phyloP scores from a whole-genome alignment of 2,113 vertebrate species.

The Bos javanicus region DNA sequence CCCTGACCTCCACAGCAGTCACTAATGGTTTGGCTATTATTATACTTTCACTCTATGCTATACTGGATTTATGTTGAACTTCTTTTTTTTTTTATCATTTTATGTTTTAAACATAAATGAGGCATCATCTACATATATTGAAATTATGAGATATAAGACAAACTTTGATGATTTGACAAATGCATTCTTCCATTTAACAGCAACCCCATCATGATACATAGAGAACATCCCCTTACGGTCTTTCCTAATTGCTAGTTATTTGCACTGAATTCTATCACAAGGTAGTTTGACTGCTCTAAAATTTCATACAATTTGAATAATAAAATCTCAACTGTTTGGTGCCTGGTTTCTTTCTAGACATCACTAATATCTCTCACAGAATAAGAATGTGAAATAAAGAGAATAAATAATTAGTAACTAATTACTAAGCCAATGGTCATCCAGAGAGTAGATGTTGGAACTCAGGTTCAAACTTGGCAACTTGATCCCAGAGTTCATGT shows the following conservation, averaged over 20 bases:
- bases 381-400: neutral
- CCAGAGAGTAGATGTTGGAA: neutral
- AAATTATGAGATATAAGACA: neutral
- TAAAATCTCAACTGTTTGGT: neutral
- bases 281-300: neutral
- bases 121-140: neutral
- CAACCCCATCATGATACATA: fast-evolving
- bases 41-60: neutral
- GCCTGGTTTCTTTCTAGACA: neutral
- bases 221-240: fast-evolving
- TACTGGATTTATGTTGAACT: neutral
- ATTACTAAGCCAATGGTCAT: neutral
- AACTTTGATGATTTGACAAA: neutral
- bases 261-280: neutral
- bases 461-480: neutral
- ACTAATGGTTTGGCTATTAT: neutral
- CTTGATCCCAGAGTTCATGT: neutral
- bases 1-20: fast-evolving
- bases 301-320: neutral
- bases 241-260: neutral
- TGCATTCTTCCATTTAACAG: neutral
- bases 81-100: neutral
- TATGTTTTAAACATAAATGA: neutral
- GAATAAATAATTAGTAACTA: neutral
- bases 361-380: neutral